Evolutionary conservation across 2,797 vertebrate species (phyloP), one percentile per base, ranked within the genome.

Genomic region (Ctenosaura bakeri): DNA sequence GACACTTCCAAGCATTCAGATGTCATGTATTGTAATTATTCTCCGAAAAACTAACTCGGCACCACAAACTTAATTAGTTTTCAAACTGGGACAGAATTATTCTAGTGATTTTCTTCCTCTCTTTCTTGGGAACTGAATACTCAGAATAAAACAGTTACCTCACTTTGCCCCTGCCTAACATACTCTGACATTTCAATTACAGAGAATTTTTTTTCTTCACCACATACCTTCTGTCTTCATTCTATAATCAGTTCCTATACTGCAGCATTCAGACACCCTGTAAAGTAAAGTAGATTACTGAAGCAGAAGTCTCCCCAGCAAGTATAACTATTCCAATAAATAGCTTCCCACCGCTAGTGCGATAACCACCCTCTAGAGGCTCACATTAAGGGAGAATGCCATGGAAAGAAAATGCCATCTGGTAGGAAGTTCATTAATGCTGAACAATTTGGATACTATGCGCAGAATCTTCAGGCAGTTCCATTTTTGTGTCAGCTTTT

Each of bases 231-330:
- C 71, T 50, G 86, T 83, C 54, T 89, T 73, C 80, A 56, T 32
- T 90, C 46, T 69, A 35, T 42, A 83, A 54, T n/a, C 1, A 14
- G 85, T 4, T 18, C 35, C 89, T 88, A 59, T 0, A 0, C 66
- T 71, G 59, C 2, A n/a, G 50, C 20, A 62, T 82, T 83, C 32
- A 71, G 54, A 62, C 83, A 82, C 32, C 8, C 29, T 87, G 64
- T 2, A 89, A 91, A 69, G 89, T 80, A 86, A 52, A 69, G 73
- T 76, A 73, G 78, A 88, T 89, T 90, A 90, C 87, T 83, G 82
- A 71, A 71, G 69, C 91, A 83, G 59, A 91, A 79, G 62, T 29
- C 6, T 79, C 14, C 64, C 42, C 59, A 6, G 69, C 13, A 59
- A 16, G 1, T 74, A 74, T 74, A 76, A 83, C 89, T 87, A 64